Percentiles rank a stretch among this genome's conserved stretches.
Evolutionary conservation across 2,888 invertebrate genomes (phyloP).

Genomic region (Leucophora obtusa): DNA sequence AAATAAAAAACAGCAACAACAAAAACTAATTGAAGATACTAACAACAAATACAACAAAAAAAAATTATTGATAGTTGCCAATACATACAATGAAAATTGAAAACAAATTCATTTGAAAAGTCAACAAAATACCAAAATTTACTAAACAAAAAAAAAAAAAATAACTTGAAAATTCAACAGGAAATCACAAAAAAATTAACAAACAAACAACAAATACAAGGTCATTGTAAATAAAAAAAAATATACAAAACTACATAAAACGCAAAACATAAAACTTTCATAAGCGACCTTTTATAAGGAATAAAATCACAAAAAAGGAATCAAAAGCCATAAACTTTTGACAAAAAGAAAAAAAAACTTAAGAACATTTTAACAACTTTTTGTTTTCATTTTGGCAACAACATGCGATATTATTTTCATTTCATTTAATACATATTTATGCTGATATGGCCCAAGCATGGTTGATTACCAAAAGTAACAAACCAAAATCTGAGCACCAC

Average conservation of each 20-base stretch:
- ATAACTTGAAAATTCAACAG: constrained; percentile 49
- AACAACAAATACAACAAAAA: constrained; percentile 18
- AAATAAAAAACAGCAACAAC: constrained; percentile 16
- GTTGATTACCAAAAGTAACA: constrained; percentile 3
- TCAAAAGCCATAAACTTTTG: constrained; percentile 14
- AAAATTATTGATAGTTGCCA: constrained; percentile 62
- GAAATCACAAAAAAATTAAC: constrained; percentile 49
- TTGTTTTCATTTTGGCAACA: constrained; percentile 20
- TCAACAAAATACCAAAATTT: constrained; percentile 38
- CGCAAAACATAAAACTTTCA: constrained; percentile 15
- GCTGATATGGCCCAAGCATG: neutral
- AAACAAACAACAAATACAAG: constrained; percentile 52
- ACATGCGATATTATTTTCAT: constrained; percentile 37
- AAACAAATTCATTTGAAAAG: constrained; percentile 55
- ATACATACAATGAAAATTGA: constrained; percentile 56
- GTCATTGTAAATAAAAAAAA: constrained; percentile 35
- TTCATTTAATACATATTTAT: constrained; percentile 29
- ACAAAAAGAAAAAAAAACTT: neutral
- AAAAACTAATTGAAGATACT: constrained; percentile 13
- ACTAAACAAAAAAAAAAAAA: constrained; percentile 27
- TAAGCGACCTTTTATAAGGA: constrained; percentile 31
- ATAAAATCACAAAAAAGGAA: neutral
- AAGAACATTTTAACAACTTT: constrained; percentile 32
- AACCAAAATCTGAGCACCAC: constrained; percentile 43
- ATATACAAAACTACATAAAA: neutral